Base-by-base conservation (phyloP, 2,113 vertebrate genomes). In the Arizona elegans region DNA sequence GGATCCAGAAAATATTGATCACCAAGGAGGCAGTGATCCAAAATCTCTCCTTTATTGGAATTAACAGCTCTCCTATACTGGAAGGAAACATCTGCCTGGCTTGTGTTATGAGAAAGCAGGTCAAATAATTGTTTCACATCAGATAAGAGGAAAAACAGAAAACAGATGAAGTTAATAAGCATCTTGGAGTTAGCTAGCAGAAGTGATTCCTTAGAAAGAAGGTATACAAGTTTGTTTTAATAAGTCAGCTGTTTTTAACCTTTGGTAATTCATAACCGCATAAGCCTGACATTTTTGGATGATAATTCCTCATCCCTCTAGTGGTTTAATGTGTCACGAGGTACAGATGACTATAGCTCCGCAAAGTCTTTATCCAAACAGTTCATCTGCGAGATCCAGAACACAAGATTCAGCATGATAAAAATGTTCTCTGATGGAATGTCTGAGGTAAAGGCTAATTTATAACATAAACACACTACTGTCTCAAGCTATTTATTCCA, bases 161-260 rank as follows among this genome's bases (percentile, higher is more conserved):
- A 89, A 93, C 95, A 95, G 81, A 89, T 62, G 94, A 96, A 95
- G 89, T 92, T 95, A 96, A 97, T 95, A 95, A 86, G 92, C 92
- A 47, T 88, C 92, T 90, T 53, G 47, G 93, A 92, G 89, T 56
- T 70, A 90, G 95, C 89, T 19, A 38, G 7, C 33, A 93, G 89
- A 86, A 85, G 90, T 93, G 88, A 93, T 90, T 59, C 24, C 3
- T 95, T 92, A 56, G 56, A 58, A 26, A 29, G 93, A 52, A 53
- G 92, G 93, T 85, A 93, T 23, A 70, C 86, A 94, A 87, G 92
- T 96, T 93, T 54, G 93, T 88, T 95, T 96, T 92, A 96, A 93
- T 92, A 94, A 96, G 8, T 24, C 93, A 96, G 88, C 91, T 50
- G 91, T 58, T 95, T 94, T 94, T 90, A 92, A 94, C 88, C 93